Evolutionary conservation across 2,888 invertebrate genomes (phyloP), one percentile per base, ranked within the genome.

Genomic region (Leptopterna dolabrata): DNA sequence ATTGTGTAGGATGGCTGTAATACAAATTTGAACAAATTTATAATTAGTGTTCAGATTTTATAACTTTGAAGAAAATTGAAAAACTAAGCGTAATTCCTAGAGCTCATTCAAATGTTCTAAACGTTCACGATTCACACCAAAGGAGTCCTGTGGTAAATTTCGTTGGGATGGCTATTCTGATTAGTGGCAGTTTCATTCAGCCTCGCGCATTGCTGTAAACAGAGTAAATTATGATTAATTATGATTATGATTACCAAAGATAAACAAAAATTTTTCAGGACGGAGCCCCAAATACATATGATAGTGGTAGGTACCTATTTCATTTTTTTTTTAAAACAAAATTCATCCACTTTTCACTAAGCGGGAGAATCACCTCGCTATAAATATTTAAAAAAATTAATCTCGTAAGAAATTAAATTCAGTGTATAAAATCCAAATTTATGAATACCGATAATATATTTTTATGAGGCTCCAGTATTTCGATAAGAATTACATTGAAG

Each of bases 121-220:
- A 85, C 43, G 55, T 36, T 73, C 73, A 87, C 80, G 45, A 27
- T 86, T 89, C 82, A 89, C 73, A 87, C 88, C 47, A 88, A n/a
- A 51, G 89, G 89, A 76, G 89, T 88, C 84, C 89, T 87, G 76
- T 87, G 93, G 91, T 94, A 94, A 88, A 96, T 96, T 92, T 96
- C 96, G 92, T 96, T 96, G 90, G 96, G 95, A 93, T 96, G 96
- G 90, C 95, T 94, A 92, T 96, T 96, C 92, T 96, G 96, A 93
- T 95, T 96, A 87, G 90, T 89, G 71, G 86, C 84, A 90, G 95
- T 96, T 92, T 95, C 95, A 92, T 96, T 96, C 90, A 95, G 95
- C 91, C 95, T 93, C 89, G 93, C 94, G 92, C 96, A 96, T 95
- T 96, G 96, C 96, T 96, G 94, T 36, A 88, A 94, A 94, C 91